Evolutionary conservation across 2,888 invertebrate species (phyloP).

Genomic region (Drosophila anomalata): DNA sequence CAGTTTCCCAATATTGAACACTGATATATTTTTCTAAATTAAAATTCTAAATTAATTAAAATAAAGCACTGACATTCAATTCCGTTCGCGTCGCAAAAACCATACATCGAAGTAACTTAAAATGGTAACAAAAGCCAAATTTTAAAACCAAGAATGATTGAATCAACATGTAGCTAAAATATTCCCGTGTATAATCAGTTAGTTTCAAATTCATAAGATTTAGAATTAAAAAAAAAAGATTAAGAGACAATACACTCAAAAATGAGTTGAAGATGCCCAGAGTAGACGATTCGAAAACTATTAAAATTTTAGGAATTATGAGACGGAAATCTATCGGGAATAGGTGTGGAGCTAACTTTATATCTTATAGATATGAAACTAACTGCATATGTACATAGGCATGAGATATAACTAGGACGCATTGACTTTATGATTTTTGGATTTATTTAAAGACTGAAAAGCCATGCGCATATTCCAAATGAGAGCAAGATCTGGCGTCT

Average conservation of each 20-base stretch:
- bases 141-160: constrained; percentile 44
- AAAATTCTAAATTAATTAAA: background rate
- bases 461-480: constrained; percentile 64
- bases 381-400: constrained; percentile 5
- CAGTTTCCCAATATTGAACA: background rate
- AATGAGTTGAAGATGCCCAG: constrained; percentile 19
- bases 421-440: constrained; percentile 57
- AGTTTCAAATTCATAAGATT: constrained; percentile 22
- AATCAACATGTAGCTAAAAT: constrained; percentile 33
- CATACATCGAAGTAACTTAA: constrained; percentile 63
- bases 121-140: constrained; percentile 56
- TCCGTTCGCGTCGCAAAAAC: constrained; percentile 21
- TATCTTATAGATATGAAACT: constrained; percentile 20
- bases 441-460: constrained; percentile 74
- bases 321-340: constrained; percentile 6
- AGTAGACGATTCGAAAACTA: constrained; percentile 21
- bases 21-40: background rate
- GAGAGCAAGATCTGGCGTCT: constrained; percentile 57
- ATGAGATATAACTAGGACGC: constrained; percentile 27
- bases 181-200: constrained; percentile 4
- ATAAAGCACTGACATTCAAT: constrained; percentile 46
- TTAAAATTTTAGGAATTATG: constrained; percentile 11
- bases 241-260: constrained; percentile 27
- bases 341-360: constrained; percentile 9
- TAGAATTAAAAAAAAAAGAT: constrained; percentile 23